phyloP scores from a whole-genome alignment of 2,888 invertebrate species.

The Leucophenga montana region DNA sequence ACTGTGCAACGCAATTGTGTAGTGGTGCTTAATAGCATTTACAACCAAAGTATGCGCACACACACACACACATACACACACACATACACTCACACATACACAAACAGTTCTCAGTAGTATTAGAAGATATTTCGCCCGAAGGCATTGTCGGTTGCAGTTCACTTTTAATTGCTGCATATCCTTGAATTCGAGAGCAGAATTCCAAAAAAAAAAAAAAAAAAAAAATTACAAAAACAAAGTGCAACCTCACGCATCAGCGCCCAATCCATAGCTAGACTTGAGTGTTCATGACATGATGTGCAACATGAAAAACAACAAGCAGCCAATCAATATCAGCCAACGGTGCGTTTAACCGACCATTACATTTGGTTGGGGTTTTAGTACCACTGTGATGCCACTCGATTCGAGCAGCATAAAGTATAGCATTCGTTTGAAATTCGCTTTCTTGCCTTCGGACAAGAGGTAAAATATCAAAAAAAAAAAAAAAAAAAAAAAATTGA shows the following conservation, averaged over 20 bases:
- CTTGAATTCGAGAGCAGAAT: conserved; percentile 33
- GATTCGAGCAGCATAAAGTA: not conserved
- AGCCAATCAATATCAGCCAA: conserved; percentile 44
- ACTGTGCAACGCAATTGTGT: no score
- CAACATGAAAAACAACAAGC: conserved; percentile 26
- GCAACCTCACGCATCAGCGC: not conserved
- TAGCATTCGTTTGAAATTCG: not conserved
- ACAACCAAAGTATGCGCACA: no score
- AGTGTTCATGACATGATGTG: not conserved
- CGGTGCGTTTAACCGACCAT: conserved; percentile 44
- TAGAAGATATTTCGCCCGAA: not conserved
- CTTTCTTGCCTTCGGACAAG: conserved; percentile 3
- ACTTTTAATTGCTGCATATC: conserved; percentile 50
- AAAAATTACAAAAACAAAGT: no score
- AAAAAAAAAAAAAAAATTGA: not conserved
- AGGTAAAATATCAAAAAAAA: not conserved
- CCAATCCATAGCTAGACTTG: conserved; percentile 9
- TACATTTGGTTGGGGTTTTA: conserved; percentile 32
- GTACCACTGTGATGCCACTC: not conserved
- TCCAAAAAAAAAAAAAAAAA: no score
- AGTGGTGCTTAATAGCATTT: no score
- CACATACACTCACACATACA: not conserved
- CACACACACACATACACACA: no score
- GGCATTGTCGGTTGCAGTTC: conserved; percentile 8
- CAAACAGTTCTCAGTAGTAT: conserved; percentile 16